Evolutionary conservation across 2,888 invertebrate species (phyloP).

Genomic region (Tetranychus piercei): DNA sequence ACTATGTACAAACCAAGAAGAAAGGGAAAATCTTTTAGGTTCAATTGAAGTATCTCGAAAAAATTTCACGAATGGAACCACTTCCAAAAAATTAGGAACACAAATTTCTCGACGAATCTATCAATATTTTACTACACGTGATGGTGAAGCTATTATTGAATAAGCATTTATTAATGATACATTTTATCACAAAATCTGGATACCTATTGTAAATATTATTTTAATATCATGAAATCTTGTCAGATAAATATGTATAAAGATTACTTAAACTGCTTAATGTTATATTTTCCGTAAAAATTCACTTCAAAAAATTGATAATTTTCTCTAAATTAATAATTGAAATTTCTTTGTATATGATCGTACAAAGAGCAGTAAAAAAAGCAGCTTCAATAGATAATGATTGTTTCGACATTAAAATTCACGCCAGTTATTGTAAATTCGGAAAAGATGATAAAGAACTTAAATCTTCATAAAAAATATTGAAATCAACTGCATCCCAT

Average conservation of each 20-base stretch:
- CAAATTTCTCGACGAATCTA: background rate
- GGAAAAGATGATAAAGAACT: background rate
- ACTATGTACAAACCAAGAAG: background rate
- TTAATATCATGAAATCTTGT: background rate
- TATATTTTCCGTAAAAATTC: too few species aligned
- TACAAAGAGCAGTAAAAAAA: background rate
- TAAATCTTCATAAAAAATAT: background rate
- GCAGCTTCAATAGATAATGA: background rate
- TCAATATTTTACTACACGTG: background rate
- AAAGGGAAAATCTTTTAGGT: background rate
- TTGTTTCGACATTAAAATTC: background rate
- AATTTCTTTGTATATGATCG: too few species aligned
- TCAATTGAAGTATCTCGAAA: background rate
- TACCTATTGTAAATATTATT: background rate
- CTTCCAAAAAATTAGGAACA: background rate
- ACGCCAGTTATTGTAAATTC: background rate
- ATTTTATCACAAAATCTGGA: background rate
- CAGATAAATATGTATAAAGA: too few species aligned
- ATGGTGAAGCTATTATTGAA: background rate
- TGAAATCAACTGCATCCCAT: slow-evolving; percentile 6
- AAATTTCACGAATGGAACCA: background rate
- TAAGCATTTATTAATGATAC: background rate
- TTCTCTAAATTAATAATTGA: too few species aligned
- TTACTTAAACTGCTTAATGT: too few species aligned
- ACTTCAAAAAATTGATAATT: too few species aligned